phyloP scores from a whole-genome alignment of 2,888 invertebrate genomes.

The Mimas tiliae region DNA sequence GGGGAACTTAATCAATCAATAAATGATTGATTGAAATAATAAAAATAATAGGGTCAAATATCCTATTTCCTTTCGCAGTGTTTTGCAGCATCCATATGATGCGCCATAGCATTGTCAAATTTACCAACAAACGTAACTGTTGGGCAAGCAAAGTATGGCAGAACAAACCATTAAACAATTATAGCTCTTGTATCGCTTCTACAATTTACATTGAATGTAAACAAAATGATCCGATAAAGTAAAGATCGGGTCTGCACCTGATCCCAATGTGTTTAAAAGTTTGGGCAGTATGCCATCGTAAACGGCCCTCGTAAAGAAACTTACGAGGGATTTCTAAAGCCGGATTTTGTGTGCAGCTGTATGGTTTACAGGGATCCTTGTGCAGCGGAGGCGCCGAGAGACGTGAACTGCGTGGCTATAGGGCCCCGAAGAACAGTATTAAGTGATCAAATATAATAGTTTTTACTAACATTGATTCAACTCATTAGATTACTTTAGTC shows the following conservation, averaged over 20 bases:
- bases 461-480: too few species aligned
- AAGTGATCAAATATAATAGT: too few species aligned
- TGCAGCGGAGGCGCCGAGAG: background rate
- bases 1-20: too few species aligned
- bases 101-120: background rate
- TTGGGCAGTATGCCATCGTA: conserved; percentile 12
- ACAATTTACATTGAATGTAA: conserved; percentile 6
- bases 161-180: conserved; percentile 12
- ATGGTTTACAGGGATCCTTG: background rate
- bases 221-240: conserved; percentile 18
- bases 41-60: too few species aligned
- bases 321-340: conserved; percentile 17
- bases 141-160: background rate
- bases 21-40: background rate
- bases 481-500: too few species aligned
- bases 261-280: conserved; percentile 23
- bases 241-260: conserved; percentile 15
- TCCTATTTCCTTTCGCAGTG: background rate
- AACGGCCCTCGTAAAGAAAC: conserved; percentile 4
- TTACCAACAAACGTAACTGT: background rate
- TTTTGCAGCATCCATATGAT: background rate
- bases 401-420: background rate
- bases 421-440: background rate
- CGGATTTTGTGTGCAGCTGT: conserved; percentile 10
- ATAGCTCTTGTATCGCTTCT: conserved; percentile 5